A percentile compares a stretch with the other conserved stretches of the same genome.
phyloP scores from a whole-genome alignment of 2,888 invertebrate genomes.

The Acanthosepion esculentum region DNA sequence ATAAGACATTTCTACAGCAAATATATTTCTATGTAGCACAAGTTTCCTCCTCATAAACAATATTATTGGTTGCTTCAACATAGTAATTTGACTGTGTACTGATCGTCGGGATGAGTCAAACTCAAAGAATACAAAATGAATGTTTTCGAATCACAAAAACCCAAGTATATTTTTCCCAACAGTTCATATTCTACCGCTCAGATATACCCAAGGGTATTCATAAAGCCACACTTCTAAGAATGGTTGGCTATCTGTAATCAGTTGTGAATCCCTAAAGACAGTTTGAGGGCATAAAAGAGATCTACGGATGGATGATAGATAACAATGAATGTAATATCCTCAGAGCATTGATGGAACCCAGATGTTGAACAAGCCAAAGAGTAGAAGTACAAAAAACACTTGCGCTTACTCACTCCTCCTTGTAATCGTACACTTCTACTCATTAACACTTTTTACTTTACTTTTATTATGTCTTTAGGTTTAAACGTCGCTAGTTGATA shows the following conservation, averaged over 20 bases:
- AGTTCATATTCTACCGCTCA: not conserved
- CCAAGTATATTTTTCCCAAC: not conserved
- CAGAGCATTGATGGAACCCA: not conserved
- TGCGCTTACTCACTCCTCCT: not conserved
- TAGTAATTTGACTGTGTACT: not conserved
- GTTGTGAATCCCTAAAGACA: not conserved
- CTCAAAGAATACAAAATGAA: not conserved
- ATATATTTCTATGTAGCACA: not conserved
- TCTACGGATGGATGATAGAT: not conserved
- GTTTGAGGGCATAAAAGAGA: not conserved
- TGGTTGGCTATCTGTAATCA: not conserved
- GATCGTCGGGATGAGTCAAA: not conserved
- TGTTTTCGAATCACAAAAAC: not conserved
- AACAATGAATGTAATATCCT: not conserved
- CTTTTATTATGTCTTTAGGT: too few relatives aligned
- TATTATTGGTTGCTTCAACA: not conserved
- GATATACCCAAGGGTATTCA: not conserved
- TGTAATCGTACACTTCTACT: not conserved
- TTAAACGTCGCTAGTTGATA: too few relatives aligned
- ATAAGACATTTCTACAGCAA: not conserved
- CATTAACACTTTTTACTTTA: not conserved
- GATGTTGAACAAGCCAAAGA: not conserved
- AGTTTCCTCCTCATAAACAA: not conserved
- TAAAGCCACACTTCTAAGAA: not conserved
- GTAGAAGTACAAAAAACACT: not conserved